A percentile compares a stretch with the other conserved stretches of the same genome.
These are phyloP conservation scores for Apamea monoglypha DNA, from an alignment of 2,888 invertebrate genomes.

Conservation along the genomic window DNA sequence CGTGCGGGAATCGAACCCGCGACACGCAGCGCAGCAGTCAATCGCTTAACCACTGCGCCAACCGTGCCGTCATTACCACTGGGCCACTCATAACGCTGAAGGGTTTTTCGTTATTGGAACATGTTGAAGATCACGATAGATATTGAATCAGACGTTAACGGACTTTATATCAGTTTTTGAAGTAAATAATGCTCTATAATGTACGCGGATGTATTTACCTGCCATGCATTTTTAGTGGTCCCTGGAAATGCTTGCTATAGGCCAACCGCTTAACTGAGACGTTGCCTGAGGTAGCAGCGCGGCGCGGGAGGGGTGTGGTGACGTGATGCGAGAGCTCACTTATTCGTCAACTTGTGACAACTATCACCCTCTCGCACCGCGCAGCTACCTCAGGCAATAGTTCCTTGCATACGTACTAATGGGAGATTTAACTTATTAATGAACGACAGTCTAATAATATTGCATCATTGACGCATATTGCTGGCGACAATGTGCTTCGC, in stretches of 20 bases:
- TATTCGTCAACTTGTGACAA: too few species aligned
- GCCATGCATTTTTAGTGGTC: background rate
- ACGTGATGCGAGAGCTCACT: too few species aligned
- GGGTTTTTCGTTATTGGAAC: too few species aligned
- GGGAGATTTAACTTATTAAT: background rate
- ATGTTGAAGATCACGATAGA: too few species aligned
- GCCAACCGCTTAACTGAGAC: too few species aligned
- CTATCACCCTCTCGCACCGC: too few species aligned
- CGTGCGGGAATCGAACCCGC: too few species aligned
- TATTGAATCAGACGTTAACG: background rate
- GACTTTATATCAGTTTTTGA: background rate
- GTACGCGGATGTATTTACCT: background rate
- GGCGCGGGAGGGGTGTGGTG: too few species aligned
- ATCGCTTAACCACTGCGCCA: too few species aligned
- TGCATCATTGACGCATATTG: slow-evolving; percentile 7
- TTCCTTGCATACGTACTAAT: background rate
- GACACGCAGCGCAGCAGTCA: too few species aligned
- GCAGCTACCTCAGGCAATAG: background rate
- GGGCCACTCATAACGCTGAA: background rate
- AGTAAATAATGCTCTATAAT: background rate
- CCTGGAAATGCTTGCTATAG: background rate
- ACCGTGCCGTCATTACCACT: too few species aligned
- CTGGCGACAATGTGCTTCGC: background rate
- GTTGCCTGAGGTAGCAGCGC: too few species aligned
- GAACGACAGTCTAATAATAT: background rate